Conservation (phyloP, 92 coral and sea anemone genomes). For the Epizoanthus fatuus region DNA sequence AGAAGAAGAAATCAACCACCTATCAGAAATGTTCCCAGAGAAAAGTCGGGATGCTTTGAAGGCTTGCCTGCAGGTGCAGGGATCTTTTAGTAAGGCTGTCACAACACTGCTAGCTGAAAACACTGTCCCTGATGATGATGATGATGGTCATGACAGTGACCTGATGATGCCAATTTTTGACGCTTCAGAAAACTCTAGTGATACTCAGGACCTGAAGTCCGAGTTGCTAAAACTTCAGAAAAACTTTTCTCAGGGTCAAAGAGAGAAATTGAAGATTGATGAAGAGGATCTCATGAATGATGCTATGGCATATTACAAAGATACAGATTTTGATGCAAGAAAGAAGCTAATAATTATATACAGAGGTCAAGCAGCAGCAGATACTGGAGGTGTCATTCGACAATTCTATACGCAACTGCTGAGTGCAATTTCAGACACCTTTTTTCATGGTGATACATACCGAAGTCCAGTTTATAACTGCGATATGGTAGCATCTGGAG, state of each 20-base stretch:
- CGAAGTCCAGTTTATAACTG: constrained; percentile 73
- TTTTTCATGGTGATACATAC: constrained; percentile 72
- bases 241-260: constrained; percentile 11
- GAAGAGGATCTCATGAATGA: constrained; percentile 54
- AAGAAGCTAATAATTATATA: constrained; percentile 67
- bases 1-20: constrained; percentile 17
- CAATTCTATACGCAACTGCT: constrained; percentile 79
- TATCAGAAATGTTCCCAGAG: constrained; percentile 28
- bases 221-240: constrained; percentile 34
- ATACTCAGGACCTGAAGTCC: constrained; percentile 20
- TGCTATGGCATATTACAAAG: constrained; percentile 44
- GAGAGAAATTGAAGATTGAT: constrained; percentile 37
- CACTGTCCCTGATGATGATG: constrained; percentile 25
- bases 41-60: constrained; percentile 17
- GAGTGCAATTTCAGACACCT: constrained; percentile 48
- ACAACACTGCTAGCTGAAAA: background rate
- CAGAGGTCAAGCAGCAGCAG: constrained; percentile 74
- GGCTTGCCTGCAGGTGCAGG: constrained; percentile 30
- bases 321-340: constrained; percentile 15
- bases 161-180: constrained; percentile 12
- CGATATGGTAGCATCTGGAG: constrained; percentile 76
- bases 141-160: background rate
- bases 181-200: background rate
- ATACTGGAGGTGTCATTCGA: constrained; percentile 79
- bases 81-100: constrained; percentile 31